phyloP scores from a whole-genome alignment of 2,113 vertebrate genomes.

The Vulpes ferrilata region DNA sequence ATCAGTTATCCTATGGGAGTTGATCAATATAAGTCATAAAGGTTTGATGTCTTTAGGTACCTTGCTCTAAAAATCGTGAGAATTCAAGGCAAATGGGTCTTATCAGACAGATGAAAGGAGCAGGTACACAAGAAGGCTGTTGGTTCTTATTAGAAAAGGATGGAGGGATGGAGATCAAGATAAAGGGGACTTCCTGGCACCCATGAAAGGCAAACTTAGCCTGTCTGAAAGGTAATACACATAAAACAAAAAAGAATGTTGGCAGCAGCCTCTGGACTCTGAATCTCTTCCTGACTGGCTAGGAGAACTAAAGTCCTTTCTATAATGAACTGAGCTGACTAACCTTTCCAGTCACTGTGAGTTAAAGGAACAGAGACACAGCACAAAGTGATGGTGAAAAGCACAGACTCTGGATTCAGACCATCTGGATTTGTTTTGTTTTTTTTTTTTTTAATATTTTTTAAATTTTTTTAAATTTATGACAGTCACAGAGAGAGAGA shows the following conservation, averaged over 20 bases:
- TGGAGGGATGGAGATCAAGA: background rate
- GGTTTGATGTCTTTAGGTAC: background rate
- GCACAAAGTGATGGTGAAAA: background rate
- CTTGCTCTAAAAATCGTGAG: background rate
- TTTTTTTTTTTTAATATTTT: too few species aligned
- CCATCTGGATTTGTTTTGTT: background rate
- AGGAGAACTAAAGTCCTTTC: background rate
- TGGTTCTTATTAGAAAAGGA: background rate
- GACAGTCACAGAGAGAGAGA: too few species aligned
- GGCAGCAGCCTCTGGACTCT: background rate
- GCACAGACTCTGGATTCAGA: background rate
- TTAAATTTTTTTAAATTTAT: too few species aligned
- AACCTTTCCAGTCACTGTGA: background rate
- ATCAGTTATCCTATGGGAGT: background rate
- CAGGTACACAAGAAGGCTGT: background rate
- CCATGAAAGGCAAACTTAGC: background rate
- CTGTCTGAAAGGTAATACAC: background rate
- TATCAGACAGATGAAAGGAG: background rate
- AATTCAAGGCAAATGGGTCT: background rate
- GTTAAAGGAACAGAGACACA: background rate
- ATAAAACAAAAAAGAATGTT: background rate
- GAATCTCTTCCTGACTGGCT: background rate
- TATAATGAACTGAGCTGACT: background rate
- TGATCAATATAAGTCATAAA: background rate
- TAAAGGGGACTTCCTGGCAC: background rate